These are phyloP conservation scores for Callospermophilus lateralis DNA, from an alignment of 2,113 vertebrate species.

Conservation along the genomic window DNA sequence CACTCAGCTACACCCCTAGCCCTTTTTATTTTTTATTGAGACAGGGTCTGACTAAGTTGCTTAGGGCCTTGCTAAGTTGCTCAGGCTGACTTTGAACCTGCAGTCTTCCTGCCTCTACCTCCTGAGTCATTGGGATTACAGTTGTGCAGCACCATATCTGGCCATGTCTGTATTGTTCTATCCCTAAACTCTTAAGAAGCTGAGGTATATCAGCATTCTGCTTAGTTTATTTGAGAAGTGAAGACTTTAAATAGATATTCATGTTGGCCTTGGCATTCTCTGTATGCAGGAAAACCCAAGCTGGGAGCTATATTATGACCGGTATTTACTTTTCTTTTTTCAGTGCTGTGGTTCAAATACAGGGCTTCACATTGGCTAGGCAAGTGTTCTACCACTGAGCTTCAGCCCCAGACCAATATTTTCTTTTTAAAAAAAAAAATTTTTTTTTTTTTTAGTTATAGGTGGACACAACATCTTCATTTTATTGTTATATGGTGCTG, in stretches of 20 bases:
- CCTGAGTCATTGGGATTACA: too few relatives aligned
- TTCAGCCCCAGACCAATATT: background rate
- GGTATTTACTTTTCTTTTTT: background rate
- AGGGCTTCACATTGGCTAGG: background rate
- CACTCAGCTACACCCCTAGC: too few relatives aligned
- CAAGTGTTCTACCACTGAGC: background rate
- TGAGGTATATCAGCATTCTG: background rate
- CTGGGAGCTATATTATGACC: background rate
- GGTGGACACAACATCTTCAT: too few relatives aligned
- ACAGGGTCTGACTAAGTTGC: too few relatives aligned
- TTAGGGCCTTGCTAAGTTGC: too few relatives aligned
- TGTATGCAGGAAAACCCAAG: background rate
- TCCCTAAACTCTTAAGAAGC: background rate
- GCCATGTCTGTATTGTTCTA: background rate
- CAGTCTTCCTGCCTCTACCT: too few relatives aligned
- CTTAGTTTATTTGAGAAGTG: constrained; percentile 21
- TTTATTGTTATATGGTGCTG: too few relatives aligned
- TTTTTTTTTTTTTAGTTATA: too few relatives aligned
- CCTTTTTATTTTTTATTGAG: too few relatives aligned
- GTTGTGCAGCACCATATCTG: background rate
- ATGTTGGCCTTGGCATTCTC: background rate
- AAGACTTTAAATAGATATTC: background rate
- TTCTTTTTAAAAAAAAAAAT: background rate
- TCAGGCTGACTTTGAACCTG: too few relatives aligned
- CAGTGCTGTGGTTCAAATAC: background rate